Evolutionary conservation across 1,140 invertebrate species (phyloP).

Genomic region (Anastatus disparis): DNA sequence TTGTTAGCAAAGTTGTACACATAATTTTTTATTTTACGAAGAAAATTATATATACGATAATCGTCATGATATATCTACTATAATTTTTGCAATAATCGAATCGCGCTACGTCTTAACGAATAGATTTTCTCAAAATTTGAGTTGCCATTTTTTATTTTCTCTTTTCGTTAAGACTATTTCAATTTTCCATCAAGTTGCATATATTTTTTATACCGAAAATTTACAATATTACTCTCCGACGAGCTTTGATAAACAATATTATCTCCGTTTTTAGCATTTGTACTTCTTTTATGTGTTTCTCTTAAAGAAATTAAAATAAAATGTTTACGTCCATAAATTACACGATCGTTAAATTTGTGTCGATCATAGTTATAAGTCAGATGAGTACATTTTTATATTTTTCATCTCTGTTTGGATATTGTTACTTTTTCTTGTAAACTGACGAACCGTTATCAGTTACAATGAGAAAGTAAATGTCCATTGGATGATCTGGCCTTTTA

Average conservation of each 20-base stretch:
- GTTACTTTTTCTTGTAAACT: not conserved
- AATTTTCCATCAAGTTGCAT: not conserved
- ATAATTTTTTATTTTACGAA: constrained; percentile 5
- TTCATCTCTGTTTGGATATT: not conserved
- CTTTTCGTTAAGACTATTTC: not conserved
- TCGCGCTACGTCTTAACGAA: not conserved
- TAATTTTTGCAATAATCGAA: constrained; percentile 1
- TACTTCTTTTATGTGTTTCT: constrained; percentile 18
- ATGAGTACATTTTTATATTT: not conserved
- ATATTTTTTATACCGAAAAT: constrained; percentile 11
- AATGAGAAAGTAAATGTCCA: not conserved
- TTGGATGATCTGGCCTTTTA: not conserved
- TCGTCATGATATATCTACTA: not conserved
- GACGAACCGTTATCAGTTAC: constrained; percentile 1
- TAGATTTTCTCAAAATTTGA: constrained; percentile 10
- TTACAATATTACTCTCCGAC: constrained; percentile 18
- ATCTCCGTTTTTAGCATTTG: constrained; percentile 23
- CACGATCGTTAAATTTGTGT: not conserved
- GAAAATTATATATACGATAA: not conserved
- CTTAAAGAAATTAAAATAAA: not conserved
- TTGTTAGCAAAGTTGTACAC: constrained; percentile 19
- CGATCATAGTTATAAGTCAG: constrained; percentile 5
- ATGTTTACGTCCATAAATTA: constrained; percentile 19
- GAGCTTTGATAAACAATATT: constrained; percentile 13
- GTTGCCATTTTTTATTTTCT: not conserved